Conservation (phyloP, 2,797 vertebrate genomes). For the Micrastur ruficollis region DNA sequence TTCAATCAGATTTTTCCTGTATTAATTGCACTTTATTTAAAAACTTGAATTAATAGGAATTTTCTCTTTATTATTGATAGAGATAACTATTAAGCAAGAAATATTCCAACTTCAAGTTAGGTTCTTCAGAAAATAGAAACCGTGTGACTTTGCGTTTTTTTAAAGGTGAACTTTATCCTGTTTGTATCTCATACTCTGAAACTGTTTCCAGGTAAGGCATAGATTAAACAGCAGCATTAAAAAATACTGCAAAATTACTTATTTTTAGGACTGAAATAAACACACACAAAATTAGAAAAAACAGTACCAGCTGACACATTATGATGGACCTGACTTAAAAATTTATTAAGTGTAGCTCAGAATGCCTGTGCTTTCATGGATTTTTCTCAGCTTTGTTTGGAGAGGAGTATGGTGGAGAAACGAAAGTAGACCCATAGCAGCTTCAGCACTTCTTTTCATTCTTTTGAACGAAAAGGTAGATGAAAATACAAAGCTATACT, state of each 20-base stretch:
- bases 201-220: not conserved
- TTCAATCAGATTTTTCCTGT: not conserved
- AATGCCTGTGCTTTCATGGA: not conserved
- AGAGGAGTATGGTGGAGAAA: not conserved
- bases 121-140: not conserved
- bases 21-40: not conserved
- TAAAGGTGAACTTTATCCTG: not conserved
- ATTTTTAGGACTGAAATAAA: not conserved
- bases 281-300: not conserved
- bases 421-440: not conserved
- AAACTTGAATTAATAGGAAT: not conserved
- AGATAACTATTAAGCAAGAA: not conserved
- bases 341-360: not conserved
- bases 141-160: not conserved
- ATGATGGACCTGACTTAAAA: not conserved
- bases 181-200: not conserved
- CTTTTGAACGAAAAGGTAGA: not conserved
- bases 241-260: not conserved
- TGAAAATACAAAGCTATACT: not conserved
- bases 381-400: not conserved
- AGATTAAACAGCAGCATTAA: not conserved
- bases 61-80: not conserved
- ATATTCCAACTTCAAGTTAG: not conserved
- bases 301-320: not conserved
- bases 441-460: not conserved